Base-by-base conservation (phyloP, 2,113 vertebrate genomes). In the Chionodraco myersi region DNA sequence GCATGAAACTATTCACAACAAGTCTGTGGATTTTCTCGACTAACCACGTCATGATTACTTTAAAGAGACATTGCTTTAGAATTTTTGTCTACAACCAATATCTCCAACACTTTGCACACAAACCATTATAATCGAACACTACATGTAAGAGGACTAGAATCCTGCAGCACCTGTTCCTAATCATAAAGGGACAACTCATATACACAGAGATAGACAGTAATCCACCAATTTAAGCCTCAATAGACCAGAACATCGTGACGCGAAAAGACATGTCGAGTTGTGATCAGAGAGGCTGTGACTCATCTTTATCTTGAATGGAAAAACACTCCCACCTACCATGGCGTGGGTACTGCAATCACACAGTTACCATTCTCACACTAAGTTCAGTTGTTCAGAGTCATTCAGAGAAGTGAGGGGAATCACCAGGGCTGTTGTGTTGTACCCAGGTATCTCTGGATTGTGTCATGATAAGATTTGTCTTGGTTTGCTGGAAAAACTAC, bases 281-380 rank as follows among this genome's bases (percentile, higher is more conserved):
- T 67, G 74, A 72, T 60, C 36, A 15, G 5, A 68, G 36, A 41
- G 16, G 62, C 56, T 47, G 21, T 84, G 67, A 75, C 72, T 80
- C 72, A 76, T 52, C 62, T 23, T 52, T 57, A 23, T 77, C 23
- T 80, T 56, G n/a, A 74, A 30, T 65, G 51, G 52, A 58, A 63
- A 77, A 58, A 47, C 45, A 18, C 30, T 41, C 36, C 56, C 54
- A 9, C 60, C n/a, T n/a, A 45, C 21, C 21, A 2, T 4, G 13
- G 10, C 2, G 14, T 60, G 21, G 45, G 52, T 44, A 5, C 11
- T 77, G 13, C 21, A n/a, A 9, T 65, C 15, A 21, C 15, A 21
- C 30, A 30, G 44, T 78, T 21, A 56, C 34, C 30, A 16, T 60
- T 65, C 47, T 70, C 49, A 61, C 63, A 21, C 23, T 52, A 26